Evolutionary conservation across 2,888 invertebrate species (phyloP).

Genomic region (Phyto melanocephala): DNA sequence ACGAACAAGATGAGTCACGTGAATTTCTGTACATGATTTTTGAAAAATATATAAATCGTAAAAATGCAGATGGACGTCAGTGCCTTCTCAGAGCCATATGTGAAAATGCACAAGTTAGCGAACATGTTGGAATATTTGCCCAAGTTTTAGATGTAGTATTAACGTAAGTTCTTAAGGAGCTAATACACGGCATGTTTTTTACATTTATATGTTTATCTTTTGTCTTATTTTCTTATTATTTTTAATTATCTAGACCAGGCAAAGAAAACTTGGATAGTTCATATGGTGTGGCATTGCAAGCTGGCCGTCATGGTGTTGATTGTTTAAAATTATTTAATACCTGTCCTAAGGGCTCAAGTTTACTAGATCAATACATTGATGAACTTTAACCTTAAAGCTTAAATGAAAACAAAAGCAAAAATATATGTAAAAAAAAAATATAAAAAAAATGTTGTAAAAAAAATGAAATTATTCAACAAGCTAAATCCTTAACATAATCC

Average conservation of each 20-base stretch:
- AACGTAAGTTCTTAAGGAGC: conserved; percentile 67
- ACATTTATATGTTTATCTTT: not conserved
- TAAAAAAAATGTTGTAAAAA: not conserved
- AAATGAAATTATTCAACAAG: conserved; percentile 45
- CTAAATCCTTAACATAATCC: conserved; percentile 55
- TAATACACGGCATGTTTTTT: too few relatives aligned
- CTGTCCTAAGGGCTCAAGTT: conserved; percentile 56
- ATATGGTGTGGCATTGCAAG: conserved; percentile 46
- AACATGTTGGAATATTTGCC: conserved; percentile 72
- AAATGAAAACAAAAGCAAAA: not conserved
- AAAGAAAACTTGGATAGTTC: conserved; percentile 50
- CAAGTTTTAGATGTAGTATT: conserved; percentile 71
- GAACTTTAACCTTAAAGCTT: conserved; percentile 48
- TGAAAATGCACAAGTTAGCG: conserved; percentile 76
- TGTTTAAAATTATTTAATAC: conserved; percentile 49
- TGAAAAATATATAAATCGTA: conserved; percentile 72
- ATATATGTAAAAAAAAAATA: not conserved
- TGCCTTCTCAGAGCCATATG: conserved; percentile 75
- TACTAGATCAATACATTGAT: conserved; percentile 60
- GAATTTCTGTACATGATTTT: conserved; percentile 72
- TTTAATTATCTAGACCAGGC: conserved; percentile 46
- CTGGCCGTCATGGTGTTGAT: conserved; percentile 60
- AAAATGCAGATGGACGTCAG: conserved; percentile 68
- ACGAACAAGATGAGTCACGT: conserved; percentile 72
- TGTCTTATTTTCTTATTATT: not conserved